phyloP scores from a whole-genome alignment of 2,113 vertebrate species.

The Leptodactylus fuscus region DNA sequence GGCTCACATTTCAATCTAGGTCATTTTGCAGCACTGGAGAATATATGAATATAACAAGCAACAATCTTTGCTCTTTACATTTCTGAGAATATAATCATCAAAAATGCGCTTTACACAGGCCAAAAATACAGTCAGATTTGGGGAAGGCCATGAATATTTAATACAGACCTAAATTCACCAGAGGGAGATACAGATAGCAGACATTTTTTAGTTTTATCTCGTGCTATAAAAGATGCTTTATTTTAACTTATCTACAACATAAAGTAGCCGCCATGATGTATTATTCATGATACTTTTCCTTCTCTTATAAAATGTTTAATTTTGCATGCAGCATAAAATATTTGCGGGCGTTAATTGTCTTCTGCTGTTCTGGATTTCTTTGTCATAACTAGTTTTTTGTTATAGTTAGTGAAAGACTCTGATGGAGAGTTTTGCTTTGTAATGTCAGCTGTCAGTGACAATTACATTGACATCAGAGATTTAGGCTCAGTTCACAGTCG shows the following conservation, averaged over 20 bases:
- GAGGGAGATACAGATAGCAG: slow-evolving; percentile 19
- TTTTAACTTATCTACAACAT: slow-evolving; percentile 35
- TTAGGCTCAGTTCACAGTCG: too few relatives aligned
- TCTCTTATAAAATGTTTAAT: slow-evolving; percentile 28
- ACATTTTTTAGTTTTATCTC: slow-evolving; percentile 40
- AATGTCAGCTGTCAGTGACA: slow-evolving; percentile 22
- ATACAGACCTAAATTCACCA: slow-evolving; percentile 38
- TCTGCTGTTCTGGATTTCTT: slow-evolving; percentile 11
- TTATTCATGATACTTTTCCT: slow-evolving; percentile 21
- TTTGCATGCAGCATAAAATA: slow-evolving; percentile 30
- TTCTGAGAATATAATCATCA: slow-evolving; percentile 18
- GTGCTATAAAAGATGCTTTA: slow-evolving; percentile 26
- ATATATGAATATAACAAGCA: slow-evolving; percentile 43
- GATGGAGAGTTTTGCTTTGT: slow-evolving; percentile 12
- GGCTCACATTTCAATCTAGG: slow-evolving; percentile 47
- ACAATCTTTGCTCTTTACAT: slow-evolving; percentile 31
- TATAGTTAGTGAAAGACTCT: slow-evolving; percentile 2
- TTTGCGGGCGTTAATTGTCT: slow-evolving; percentile 23
- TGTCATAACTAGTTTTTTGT: background rate
- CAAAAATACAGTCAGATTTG: slow-evolving; percentile 25
- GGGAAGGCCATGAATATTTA: slow-evolving; percentile 40
- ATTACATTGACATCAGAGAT: background rate
- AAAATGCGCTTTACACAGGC: slow-evolving; percentile 25
- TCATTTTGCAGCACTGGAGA: slow-evolving; percentile 23
- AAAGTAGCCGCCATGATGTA: slow-evolving; percentile 15